Evolutionary conservation across 2,113 vertebrate species (phyloP), one percentile per base, ranked within the genome.

Genomic region (Centropus unirufus): DNA sequence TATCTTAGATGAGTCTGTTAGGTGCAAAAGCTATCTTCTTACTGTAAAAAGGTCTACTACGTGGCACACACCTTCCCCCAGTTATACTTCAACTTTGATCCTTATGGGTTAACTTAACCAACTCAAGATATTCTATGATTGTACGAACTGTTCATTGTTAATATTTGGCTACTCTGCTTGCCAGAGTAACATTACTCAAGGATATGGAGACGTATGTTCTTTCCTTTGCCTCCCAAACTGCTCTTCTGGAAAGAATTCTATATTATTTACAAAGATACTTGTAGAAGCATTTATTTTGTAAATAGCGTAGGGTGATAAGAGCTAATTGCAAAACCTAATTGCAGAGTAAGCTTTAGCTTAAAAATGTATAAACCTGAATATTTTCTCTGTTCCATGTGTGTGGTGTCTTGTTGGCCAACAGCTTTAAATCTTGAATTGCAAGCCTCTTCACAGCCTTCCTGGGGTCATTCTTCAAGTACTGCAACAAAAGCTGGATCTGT

Each of bases 401-500:
- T 49, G 99, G 99, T 42, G 99, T 99, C 97, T 99, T 99, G 95
- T 98, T 99, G 66, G 99, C 99, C 95, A 99, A 94, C 47, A 99
- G 95, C 84, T 99, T 99, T 59, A 99, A 96, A 95, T 99, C 99
- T 88, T 99, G 99, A 79, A 99, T 98, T 39, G 99, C 97, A 59
- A 99, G 99, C 83, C 98, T 99, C 97, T 99, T 99, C 55, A 99
- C 98, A 4, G 99, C 99, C 97, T 98, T 99, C 83, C 99, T 98
- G 12, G 99, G 99, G 84, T 99, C 99, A 27, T 98, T 99, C 95
- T 98, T 99, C 90, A 99, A 97, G 94, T 99, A 99, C 32, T 99
- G 99, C 89, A 99, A 97, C 67, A 99, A 96, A 61, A 99, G 98
- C 78, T 99, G 98, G 67, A 99, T 98, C 99, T 99, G 87, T 17